A percentile compares a stretch with the other conserved stretches of the same genome.
phyloP scores from a whole-genome alignment of 1,140 invertebrate species.

The Pygmarrhopalites habei region DNA sequence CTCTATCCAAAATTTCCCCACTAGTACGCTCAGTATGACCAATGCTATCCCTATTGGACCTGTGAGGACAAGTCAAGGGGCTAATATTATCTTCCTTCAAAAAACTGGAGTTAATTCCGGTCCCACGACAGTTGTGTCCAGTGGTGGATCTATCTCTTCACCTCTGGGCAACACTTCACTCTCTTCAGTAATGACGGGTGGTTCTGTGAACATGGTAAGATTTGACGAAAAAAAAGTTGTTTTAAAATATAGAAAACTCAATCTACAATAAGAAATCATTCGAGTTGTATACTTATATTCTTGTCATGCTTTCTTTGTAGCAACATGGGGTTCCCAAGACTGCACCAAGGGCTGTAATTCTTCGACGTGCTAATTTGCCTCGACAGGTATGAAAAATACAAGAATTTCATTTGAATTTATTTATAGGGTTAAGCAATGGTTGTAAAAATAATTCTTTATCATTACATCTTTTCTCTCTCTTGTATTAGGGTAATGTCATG shows the following conservation, averaged over 20 bases:
- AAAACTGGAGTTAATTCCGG: constrained; percentile 4
- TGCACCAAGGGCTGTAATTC: constrained; percentile 22
- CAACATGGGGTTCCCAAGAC: constrained; percentile 17
- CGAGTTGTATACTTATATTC: too few species aligned
- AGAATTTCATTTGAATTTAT: too few species aligned
- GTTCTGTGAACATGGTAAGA: neutral
- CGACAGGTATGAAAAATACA: constrained; percentile 29
- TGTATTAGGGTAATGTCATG: constrained; percentile 33
- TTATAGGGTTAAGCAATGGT: too few species aligned
- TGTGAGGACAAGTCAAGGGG: constrained; percentile 11
- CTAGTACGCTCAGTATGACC: neutral
- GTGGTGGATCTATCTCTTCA: neutral
- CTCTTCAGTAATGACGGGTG: neutral
- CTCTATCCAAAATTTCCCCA: constrained; percentile 5
- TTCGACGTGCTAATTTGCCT: constrained; percentile 24
- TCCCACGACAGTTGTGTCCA: neutral
- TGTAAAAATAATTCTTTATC: too few species aligned
- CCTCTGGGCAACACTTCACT: neutral
- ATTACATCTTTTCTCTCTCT: neutral
- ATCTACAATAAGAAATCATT: too few species aligned
- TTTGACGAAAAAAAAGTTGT: neutral
- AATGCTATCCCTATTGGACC: constrained; percentile 4
- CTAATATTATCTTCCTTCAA: constrained; percentile 26
- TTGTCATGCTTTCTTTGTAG: too few species aligned
- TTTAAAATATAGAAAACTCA: neutral